Evolutionary conservation across 1,140 invertebrate species (phyloP).

Genomic region (Schlechtendalia chinensis): DNA sequence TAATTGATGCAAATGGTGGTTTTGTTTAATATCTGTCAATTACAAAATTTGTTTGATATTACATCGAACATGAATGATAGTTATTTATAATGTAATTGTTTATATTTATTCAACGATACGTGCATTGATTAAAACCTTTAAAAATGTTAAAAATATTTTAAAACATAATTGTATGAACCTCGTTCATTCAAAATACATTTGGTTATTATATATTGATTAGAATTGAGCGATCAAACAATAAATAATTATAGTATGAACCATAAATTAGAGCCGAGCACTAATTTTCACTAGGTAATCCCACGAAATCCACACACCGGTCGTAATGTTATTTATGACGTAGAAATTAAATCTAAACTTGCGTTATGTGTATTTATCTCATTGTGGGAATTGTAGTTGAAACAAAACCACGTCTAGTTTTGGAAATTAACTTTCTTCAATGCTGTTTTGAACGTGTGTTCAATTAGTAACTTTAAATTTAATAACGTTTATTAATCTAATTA

Average conservation of each 20-base stretch:
- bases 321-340: constrained; percentile 3
- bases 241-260: neutral
- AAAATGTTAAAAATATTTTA: too few species aligned
- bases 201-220: neutral
- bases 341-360: constrained; percentile 31
- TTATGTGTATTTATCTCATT: neutral
- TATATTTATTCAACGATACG: too few species aligned
- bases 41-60: neutral
- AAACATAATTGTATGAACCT: too few species aligned
- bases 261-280: constrained; percentile 12
- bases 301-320: neutral
- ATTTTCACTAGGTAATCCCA: neutral
- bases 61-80: neutral
- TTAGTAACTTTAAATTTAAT: neutral
- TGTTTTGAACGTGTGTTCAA: neutral
- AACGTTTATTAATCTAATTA: too few species aligned
- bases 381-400: neutral
- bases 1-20: neutral
- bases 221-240: neutral
- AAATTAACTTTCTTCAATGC: neutral
- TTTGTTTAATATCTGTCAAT: neutral
- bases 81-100: neutral
- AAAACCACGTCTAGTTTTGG: neutral
- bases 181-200: too few species aligned
- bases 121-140: too few species aligned